Evolutionary conservation across 2,888 invertebrate genomes (phyloP), one percentile per base, ranked within the genome.

Genomic region (Diplazon laetatorius): DNA sequence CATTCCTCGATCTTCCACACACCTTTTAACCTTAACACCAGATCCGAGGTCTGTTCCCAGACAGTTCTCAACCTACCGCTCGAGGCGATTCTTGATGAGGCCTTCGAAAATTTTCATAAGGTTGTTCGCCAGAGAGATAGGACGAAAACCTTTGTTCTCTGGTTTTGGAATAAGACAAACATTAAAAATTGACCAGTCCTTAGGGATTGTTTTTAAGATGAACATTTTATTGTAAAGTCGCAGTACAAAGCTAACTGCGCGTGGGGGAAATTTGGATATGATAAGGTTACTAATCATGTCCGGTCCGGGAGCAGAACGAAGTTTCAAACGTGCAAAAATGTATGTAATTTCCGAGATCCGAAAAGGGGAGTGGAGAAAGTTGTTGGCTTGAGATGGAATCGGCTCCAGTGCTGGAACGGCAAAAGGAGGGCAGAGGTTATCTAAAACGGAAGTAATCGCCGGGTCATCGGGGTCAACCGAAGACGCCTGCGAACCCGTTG

Each of bases 41-140:
- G n/a, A n/a, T n/a, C n/a, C n/a, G n/a, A n/a, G n/a, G n/a, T n/a
- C n/a, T n/a, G n/a, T n/a, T n/a, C n/a, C n/a, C n/a, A n/a, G n/a
- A n/a, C n/a, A n/a, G n/a, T 46, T 22, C 6, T 63, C 48, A 12
- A 48, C 14, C 48, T 18, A 63, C 35, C 46, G 48, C 1, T 46
- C 69, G 1, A 69, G 8, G 12, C 52, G 12, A 25, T 52, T 52
- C 6, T 52, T 52, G 12, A 52, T 25, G 8, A 52, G 2, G 2
- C 52, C 6, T 14, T 25, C 52, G n/a, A 52, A 52, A 52, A 52
- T 0, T 25, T 52, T 52, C 0, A 52, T 3, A 25, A 25, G 5
- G 25, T 25, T 20, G 14, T 20, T 50, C 0, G 50, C 50, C 20
- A 50, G 22, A 1, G 22, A 18, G 8, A 20, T 20, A 1, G 50